Conservation (phyloP, 1,140 invertebrate genomes). For the Dryas iulia region DNA sequence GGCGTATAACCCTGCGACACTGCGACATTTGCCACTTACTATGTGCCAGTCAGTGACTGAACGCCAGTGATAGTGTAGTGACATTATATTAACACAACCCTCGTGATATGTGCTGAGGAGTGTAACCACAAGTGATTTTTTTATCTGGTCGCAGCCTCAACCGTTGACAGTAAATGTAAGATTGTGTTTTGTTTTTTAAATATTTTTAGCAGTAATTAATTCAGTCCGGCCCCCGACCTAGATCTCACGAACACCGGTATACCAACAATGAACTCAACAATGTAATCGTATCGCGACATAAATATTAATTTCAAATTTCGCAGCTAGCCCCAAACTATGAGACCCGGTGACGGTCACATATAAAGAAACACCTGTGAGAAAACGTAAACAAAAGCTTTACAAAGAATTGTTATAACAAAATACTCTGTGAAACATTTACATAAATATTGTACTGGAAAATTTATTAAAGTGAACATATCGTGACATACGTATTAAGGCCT, state of each 20-base stretch:
- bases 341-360: slow-evolving; percentile 60
- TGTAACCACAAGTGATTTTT: slow-evolving; percentile 47
- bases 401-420: slow-evolving; percentile 37
- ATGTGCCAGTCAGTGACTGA: slow-evolving; percentile 68
- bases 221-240: slow-evolving; percentile 57
- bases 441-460: slow-evolving; percentile 25
- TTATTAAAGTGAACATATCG: slow-evolving; percentile 5
- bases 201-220: slow-evolving; percentile 20
- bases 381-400: slow-evolving; percentile 62
- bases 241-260: slow-evolving; percentile 58
- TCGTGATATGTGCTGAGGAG: slow-evolving; percentile 69
- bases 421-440: slow-evolving; percentile 31
- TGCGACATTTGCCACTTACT: slow-evolving; percentile 39
- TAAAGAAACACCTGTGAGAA: slow-evolving; percentile 75
- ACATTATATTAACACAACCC: slow-evolving; percentile 48
- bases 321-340: slow-evolving; percentile 26
- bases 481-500: slow-evolving; percentile 22
- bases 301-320: slow-evolving; percentile 60
- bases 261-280: slow-evolving; percentile 58
- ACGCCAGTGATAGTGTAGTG: slow-evolving; percentile 66
- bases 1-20: slow-evolving; percentile 51
- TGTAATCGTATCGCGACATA: slow-evolving; percentile 58
- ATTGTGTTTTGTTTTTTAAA: slow-evolving; percentile 45
- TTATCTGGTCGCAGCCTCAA: slow-evolving; percentile 65
- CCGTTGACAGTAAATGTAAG: slow-evolving; percentile 74